Evolutionary conservation across 2,888 invertebrate species (phyloP), one percentile per base, ranked within the genome.

Genomic region (Drosophila prostipennis): DNA sequence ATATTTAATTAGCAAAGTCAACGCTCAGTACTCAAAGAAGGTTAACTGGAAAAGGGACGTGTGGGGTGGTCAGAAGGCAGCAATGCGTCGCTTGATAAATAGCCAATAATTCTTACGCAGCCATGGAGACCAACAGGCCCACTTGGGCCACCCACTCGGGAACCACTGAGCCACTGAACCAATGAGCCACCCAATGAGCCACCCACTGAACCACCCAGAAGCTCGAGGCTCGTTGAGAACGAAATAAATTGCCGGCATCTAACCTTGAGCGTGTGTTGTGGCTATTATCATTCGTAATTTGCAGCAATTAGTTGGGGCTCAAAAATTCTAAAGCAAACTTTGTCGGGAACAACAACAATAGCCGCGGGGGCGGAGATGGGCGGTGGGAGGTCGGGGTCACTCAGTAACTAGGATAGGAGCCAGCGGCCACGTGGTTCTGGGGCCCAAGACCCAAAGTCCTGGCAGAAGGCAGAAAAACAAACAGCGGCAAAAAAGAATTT

Each of bases 221-320:
- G 42, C 37, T n/a, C 36, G 10, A 39, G 54, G 63, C 71, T 60
- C 73, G 83, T 69, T 75, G 77, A 80, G 78, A 83, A 79, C 77
- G 70, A 87, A 81, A 87, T 87, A 86, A 89, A 87, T 88, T 65
- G 74, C 80, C 32, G 68, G 65, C 65, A 46, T 67, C 55, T 84
- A 82, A 80, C 87, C 85, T 84, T 84, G 79, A 89, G 85, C 87
- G 87, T 89, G 87, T 81, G 87, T 86, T 89, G 86, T 79, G 89
- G 87, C 86, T 82, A 86, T 87, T 87, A 87, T 87, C 89, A 89
- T 81, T 87, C 74, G 82, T 89, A 85, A 87, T 87, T 89, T 89
- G 83, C 80, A 75, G 86, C 89, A 89, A 87, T 86, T 86, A 86
- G 89, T 80, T 83, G 78, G 74, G 77, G 85, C 86, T 89, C 84